A percentile compares a stretch with the other conserved stretches of the same genome.
phyloP scores from a whole-genome alignment of 2,888 invertebrate genomes.

The Drosophila barbarae region DNA sequence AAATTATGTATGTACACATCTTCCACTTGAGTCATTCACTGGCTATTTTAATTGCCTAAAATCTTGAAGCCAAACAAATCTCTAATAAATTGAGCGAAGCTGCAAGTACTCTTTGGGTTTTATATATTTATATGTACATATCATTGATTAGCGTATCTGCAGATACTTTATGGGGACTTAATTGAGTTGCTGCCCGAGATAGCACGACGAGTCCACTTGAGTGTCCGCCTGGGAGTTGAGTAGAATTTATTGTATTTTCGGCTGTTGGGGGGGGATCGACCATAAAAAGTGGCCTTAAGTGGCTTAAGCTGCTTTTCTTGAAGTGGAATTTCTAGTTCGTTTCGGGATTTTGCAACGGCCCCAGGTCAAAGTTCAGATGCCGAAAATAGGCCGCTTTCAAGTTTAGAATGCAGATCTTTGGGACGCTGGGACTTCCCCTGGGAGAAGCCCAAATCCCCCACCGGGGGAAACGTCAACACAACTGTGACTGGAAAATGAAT shows the following conservation, averaged over 20 bases:
- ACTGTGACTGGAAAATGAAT: conserved; percentile 76
- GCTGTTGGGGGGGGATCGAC: conserved; percentile 34
- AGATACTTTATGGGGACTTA: conserved; percentile 71
- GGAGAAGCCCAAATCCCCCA: conserved; percentile 28
- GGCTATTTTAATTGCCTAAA: conserved; percentile 33
- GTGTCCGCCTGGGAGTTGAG: conserved; percentile 58
- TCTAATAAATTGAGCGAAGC: conserved; percentile 30
- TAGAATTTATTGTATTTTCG: conserved; percentile 70
- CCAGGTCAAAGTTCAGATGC: conserved; percentile 58
- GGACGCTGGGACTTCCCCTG: conserved; percentile 17
- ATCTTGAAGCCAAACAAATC: conserved; percentile 43
- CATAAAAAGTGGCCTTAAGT: conserved; percentile 56
- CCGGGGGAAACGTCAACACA: conserved; percentile 66
- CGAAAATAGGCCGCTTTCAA: conserved; percentile 24
- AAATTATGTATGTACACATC: conserved; percentile 10
- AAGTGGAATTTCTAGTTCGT: conserved; percentile 69
- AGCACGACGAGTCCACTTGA: conserved; percentile 44
- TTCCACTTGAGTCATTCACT: conserved; percentile 17
- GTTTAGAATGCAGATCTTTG: conserved; percentile 32
- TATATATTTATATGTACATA: conserved; percentile 32
- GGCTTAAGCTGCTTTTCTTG: conserved; percentile 53
- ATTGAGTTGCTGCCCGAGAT: conserved; percentile 63
- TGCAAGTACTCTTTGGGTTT: conserved; percentile 39
- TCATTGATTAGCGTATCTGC: conserved; percentile 71
- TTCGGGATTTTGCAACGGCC: conserved; percentile 54